Evolutionary conservation across 2,888 invertebrate genomes (phyloP).

Genomic region (Epiblema foenella): DNA sequence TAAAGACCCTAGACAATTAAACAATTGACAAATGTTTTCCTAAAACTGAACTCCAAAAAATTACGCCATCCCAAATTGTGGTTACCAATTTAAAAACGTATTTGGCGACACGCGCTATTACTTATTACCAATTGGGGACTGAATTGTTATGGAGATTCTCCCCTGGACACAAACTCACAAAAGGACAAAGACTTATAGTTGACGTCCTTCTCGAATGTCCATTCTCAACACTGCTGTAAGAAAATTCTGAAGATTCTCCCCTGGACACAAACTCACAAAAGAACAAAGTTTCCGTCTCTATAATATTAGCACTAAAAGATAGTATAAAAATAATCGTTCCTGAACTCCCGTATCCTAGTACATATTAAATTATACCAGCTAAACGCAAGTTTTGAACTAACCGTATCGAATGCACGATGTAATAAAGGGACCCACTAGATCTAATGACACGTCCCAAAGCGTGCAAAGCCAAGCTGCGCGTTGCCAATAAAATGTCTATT

Average conservation of each 20-base stretch:
- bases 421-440: neutral
- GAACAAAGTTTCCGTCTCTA: too few species aligned
- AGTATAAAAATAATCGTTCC: too few species aligned
- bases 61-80: neutral
- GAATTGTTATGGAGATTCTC: too few species aligned
- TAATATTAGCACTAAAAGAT: too few species aligned
- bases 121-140: neutral
- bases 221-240: too few species aligned
- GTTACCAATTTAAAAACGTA: constrained; percentile 14
- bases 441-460: neutral
- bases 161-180: too few species aligned
- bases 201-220: too few species aligned
- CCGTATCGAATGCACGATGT: neutral
- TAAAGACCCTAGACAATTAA: constrained; percentile 3
- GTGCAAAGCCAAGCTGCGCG: neutral
- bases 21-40: constrained; percentile 3
- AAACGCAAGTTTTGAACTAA: neutral
- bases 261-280: too few species aligned
- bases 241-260: too few species aligned
- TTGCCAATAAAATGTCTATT: neutral
- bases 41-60: neutral
- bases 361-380: too few species aligned
- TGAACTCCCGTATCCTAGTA: too few species aligned
- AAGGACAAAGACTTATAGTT: too few species aligned
- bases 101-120: constrained; percentile 15